Evolutionary conservation across 2,888 invertebrate species (phyloP).

Genomic region (Chalcosyrphus nemorum): DNA sequence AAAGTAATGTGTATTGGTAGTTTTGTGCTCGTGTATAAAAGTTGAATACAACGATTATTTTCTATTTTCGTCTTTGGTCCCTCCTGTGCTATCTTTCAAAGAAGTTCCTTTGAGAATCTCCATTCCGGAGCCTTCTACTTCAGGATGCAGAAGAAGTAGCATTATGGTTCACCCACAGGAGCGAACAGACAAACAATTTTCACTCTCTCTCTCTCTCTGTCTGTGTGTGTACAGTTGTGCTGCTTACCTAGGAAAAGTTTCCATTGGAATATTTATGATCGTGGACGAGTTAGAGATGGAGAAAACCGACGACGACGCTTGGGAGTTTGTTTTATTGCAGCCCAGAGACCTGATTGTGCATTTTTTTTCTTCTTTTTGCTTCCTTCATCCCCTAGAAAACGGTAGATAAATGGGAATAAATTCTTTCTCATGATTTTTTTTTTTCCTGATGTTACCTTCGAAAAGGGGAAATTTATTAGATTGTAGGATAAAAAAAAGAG

Average conservation of each 20-base stretch:
- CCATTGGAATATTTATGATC: conserved; percentile 58
- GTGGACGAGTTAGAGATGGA: conserved; percentile 23
- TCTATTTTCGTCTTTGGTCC: conserved; percentile 34
- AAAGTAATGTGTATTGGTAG: not conserved
- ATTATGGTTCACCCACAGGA: conserved; percentile 18
- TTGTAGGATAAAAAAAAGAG: not conserved
- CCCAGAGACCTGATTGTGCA: conserved; percentile 66
- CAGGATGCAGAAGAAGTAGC: conserved; percentile 15
- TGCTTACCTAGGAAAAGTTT: conserved; percentile 53
- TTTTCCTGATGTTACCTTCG: not conserved
- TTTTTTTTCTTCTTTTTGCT: not conserved
- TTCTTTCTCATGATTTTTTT: not conserved
- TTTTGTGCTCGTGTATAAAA: conserved; percentile 23
- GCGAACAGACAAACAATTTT: conserved; percentile 19
- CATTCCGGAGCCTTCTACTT: not conserved
- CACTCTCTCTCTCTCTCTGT: too few species aligned
- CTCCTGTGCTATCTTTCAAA: conserved; percentile 38
- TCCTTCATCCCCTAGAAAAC: not conserved
- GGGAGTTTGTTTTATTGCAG: conserved; percentile 61
- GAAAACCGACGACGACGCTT: conserved; percentile 11
- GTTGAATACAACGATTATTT: conserved; percentile 52
- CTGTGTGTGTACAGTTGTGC: too few species aligned
- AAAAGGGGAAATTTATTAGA: conserved; percentile 22
- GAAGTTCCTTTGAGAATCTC: conserved; percentile 10
- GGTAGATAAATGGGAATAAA: conserved; percentile 57